Base-by-base conservation (phyloP, 1,140 invertebrate species). In the Vanessa atalanta region DNA sequence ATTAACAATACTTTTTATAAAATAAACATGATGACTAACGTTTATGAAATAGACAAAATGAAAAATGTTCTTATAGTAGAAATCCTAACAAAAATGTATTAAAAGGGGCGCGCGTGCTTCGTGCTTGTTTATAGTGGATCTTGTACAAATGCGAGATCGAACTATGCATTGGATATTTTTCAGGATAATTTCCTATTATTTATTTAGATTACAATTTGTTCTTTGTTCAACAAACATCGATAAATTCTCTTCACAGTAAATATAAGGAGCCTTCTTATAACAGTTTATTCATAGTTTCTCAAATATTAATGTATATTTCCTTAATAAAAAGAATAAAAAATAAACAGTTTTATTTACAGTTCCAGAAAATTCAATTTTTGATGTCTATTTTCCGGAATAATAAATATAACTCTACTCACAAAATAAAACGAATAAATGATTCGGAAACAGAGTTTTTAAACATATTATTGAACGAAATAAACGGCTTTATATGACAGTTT, bases 81-180 rank as follows among this genome's bases (percentile, higher is more conserved):
- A 31, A 65, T 65, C 15, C 63, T 43, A 55, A 68, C 16, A 68
- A 68, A 67, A 57, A 69, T 60, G 66, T 47, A 60, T 69, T 69
- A 43, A 69, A 61, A 57, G 51, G 9, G 31, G 37, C 51, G 66
- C 53, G 53, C 66, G 66, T 69, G 66, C 66, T 69, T 47, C 66
- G 15, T 47, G 57, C 66, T 55, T 57, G 37, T 69, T 69, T 57
- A 47, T 47, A 47, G 37, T 60, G 53, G 53, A 69, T 69, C 53
- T 47, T 60, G 66, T 20, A 55, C 66, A 68, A 37, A 57, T 5
- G 13, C n/a, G n/a, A 67, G 50, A 31, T 53, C 31, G 11, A 53
- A 26, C 7, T 65, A 16, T 51, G 48, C 15, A 26, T 55, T 47
- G 64, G 53, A 23, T 57, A 57, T 57, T 57, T 57, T 57, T 57